Evolutionary conservation across 2,797 vertebrate species (phyloP).

Genomic region (Neosalanx taihuensis): DNA sequence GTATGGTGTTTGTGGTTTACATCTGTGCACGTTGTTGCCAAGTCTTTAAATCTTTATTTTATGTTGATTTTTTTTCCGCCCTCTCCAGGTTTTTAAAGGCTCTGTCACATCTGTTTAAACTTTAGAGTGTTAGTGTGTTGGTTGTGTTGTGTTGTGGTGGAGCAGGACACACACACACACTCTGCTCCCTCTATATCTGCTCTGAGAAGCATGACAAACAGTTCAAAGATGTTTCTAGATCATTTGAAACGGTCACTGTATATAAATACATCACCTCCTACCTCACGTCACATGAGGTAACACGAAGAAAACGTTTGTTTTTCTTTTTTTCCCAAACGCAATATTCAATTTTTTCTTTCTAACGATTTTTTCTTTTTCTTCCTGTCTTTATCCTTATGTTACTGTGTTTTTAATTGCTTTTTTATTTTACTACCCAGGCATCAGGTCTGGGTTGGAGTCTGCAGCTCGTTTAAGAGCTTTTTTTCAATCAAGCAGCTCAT

Average conservation of each 20-base stretch:
- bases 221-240: slow-evolving; percentile 26
- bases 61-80: too few species aligned
- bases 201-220: slow-evolving; percentile 23
- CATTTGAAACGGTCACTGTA: slow-evolving; percentile 43
- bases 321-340: slow-evolving; percentile 13
- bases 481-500: slow-evolving; percentile 31
- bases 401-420: slow-evolving; percentile 14
- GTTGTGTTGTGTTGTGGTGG: slow-evolving; percentile 9
- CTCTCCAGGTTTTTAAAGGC: slow-evolving; percentile 6
- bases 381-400: neutral
- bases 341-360: slow-evolving; percentile 8
- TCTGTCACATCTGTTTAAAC: slow-evolving; percentile 1
- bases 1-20: neutral
- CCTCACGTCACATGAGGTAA: slow-evolving; percentile 7
- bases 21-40: neutral
- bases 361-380: slow-evolving; percentile 12
- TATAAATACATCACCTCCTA: slow-evolving; percentile 32
- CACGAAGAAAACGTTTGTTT: too few species aligned
- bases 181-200: slow-evolving; percentile 37
- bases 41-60: neutral
- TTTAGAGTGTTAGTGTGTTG: slow-evolving; percentile 5
- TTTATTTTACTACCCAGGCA: slow-evolving; percentile 10
- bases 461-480: slow-evolving; percentile 18
- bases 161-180: slow-evolving; percentile 16
- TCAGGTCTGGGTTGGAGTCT: slow-evolving; percentile 17